These are phyloP conservation scores for Peromyscus polionotus DNA, from an alignment of 2,113 vertebrate genomes.

Conservation along the genomic window DNA sequence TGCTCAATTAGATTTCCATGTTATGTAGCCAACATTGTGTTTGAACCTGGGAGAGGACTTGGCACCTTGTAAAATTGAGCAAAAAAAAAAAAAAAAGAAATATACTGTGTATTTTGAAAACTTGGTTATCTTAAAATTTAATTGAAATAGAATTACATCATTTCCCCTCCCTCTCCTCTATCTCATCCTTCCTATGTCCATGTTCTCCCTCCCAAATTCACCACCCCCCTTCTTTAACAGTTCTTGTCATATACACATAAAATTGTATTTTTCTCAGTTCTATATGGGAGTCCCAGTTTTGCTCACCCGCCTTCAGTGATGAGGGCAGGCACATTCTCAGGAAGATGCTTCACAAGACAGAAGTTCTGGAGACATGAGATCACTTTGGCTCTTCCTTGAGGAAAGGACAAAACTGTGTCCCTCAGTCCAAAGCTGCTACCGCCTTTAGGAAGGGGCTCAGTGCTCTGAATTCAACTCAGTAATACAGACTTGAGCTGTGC, in stretches of 20 bases:
- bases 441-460: not conserved
- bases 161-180: not conserved
- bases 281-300: not conserved
- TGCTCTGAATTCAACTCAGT: not conserved
- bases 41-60: not conserved
- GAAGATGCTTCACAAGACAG: not conserved
- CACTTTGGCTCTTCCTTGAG: not conserved
- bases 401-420: not conserved
- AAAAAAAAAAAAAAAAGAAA: not conserved
- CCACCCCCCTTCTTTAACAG: not conserved
- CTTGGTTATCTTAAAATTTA: not conserved
- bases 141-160: not conserved
- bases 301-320: not conserved
- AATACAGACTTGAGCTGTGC: not conserved
- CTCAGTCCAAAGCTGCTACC: not conserved
- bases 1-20: not conserved
- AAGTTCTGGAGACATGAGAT: not conserved
- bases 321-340: not conserved
- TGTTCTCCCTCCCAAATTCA: not conserved
- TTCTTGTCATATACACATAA: not conserved
- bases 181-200: not conserved
- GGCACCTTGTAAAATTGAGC: constrained; percentile 32
- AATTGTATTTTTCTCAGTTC: constrained; percentile 27
- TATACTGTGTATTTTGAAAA: not conserved
- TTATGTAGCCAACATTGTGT: not conserved